These are phyloP conservation scores for Pseudococcus longispinus DNA, from an alignment of 2,888 invertebrate genomes.

Conservation along the genomic window DNA sequence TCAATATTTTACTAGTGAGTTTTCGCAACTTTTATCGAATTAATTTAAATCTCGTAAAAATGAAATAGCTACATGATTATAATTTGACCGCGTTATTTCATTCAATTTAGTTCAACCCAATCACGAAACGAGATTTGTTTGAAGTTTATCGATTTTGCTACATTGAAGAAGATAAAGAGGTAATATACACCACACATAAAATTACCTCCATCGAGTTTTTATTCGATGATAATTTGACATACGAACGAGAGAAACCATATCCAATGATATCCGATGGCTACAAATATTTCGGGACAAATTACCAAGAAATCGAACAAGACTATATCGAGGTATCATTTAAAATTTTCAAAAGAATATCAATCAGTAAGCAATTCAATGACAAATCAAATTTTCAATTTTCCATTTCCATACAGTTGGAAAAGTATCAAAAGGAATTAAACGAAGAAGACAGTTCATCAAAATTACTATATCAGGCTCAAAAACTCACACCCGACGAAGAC, in stretches of 20 bases:
- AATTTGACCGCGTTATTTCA: too few species aligned
- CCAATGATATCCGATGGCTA: background rate
- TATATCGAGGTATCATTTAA: background rate
- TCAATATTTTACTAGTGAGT: background rate
- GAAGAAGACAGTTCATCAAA: background rate
- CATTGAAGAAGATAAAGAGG: background rate
- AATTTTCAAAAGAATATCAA: background rate
- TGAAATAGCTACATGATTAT: too few species aligned
- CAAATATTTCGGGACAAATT: background rate
- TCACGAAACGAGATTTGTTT: background rate
- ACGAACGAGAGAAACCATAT: background rate
- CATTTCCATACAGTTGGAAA: background rate
- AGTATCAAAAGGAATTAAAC: background rate
- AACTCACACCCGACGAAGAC: background rate
- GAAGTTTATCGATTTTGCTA: background rate
- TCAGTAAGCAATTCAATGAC: background rate
- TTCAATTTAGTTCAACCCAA: background rate
- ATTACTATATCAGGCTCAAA: background rate
- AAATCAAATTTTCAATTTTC: background rate
- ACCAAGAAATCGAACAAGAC: background rate
- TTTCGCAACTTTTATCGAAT: background rate
- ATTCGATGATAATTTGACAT: background rate
- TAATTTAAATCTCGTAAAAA: background rate
- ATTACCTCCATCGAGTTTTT: background rate
- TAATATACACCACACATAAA: background rate